Percentiles rank a stretch among this genome's conserved stretches.
Evolutionary conservation across 2,797 vertebrate species (phyloP).

Genomic region (Ammospiza maritima): DNA sequence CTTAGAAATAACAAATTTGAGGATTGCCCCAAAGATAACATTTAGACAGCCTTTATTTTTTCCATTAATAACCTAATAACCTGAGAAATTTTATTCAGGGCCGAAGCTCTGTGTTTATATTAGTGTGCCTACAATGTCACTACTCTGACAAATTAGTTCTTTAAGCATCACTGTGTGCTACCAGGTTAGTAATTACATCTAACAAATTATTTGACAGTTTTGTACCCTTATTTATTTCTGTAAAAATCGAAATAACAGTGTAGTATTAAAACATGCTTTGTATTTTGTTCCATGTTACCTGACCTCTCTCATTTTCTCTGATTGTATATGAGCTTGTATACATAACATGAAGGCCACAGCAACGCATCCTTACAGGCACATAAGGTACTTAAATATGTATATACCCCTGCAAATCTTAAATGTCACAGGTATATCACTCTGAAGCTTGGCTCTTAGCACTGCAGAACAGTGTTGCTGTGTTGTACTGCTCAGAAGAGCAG

Average conservation of each 20-base stretch:
- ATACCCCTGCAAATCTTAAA: not conserved
- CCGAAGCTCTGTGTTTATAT: slow-evolving; percentile 12
- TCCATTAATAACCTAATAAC: slow-evolving; percentile 35
- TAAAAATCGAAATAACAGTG: slow-evolving; percentile 12
- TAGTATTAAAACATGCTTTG: slow-evolving; percentile 1
- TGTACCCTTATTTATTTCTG: not conserved
- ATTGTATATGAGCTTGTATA: not conserved
- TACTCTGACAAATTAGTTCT: slow-evolving; percentile 22
- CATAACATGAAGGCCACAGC: not conserved
- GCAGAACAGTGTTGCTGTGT: not conserved
- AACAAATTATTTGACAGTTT: slow-evolving; percentile 9
- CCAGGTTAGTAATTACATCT: not conserved
- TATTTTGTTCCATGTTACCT: not conserved
- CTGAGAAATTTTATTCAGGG: not conserved
- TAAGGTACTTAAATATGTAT: not conserved
- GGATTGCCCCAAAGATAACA: not conserved
- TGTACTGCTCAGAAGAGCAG: not conserved
- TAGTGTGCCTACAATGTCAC: not conserved
- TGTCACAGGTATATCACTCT: not conserved
- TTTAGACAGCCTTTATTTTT: slow-evolving; percentile 19
- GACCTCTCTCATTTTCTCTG: not conserved
- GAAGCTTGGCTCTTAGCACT: not conserved
- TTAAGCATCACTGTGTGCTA: not conserved
- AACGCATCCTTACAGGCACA: not conserved
- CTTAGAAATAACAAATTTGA: slow-evolving; percentile 34